Evolutionary conservation across 2,888 invertebrate species (phyloP).

Genomic region (Odontothrips loti): DNA sequence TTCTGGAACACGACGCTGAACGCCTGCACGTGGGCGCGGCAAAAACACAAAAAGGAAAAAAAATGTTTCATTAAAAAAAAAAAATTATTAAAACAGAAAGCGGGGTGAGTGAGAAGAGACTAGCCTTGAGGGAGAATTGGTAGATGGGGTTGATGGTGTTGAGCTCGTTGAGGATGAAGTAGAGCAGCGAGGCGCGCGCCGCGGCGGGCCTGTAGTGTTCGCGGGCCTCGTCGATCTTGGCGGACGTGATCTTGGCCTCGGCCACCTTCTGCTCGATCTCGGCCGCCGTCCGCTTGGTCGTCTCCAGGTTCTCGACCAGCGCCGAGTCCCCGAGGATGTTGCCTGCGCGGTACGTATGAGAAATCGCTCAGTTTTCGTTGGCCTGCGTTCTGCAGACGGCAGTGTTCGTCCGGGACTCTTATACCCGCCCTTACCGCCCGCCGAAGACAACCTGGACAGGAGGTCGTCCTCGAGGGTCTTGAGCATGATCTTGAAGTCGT

Average conservation of each 20-base stretch:
- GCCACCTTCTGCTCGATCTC: slow-evolving; percentile 91
- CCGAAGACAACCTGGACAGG: slow-evolving; percentile 63
- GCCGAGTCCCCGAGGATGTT: slow-evolving; percentile 93
- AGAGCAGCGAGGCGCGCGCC: slow-evolving; percentile 85
- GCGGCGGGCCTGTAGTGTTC: slow-evolving; percentile 87
- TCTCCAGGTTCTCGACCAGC: slow-evolving; percentile 92
- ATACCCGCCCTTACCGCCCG: slow-evolving; percentile 52
- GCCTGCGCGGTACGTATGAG: slow-evolving; percentile 47
- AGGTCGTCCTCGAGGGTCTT: slow-evolving; percentile 91
- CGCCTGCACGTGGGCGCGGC: slow-evolving; percentile 57
- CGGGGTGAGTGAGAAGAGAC: slow-evolving; percentile 44
- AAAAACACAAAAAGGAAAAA: slow-evolving; percentile 31
- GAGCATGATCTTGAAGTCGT: slow-evolving; percentile 92
- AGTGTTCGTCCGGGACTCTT: no score
- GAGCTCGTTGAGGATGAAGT: slow-evolving; percentile 92
- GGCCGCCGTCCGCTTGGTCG: slow-evolving; percentile 90
- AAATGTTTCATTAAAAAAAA: background rate
- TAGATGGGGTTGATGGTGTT: slow-evolving; percentile 96
- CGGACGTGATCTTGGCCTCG: slow-evolving; percentile 88
- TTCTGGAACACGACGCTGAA: slow-evolving; percentile 98
- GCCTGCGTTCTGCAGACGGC: no score
- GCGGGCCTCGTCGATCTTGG: slow-evolving; percentile 87
- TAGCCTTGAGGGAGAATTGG: slow-evolving; percentile 87
- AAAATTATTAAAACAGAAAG: slow-evolving; percentile 16
- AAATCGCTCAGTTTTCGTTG: background rate